Conservation (phyloP, 2,888 invertebrate species). For the Zaprionus lineosus region DNA sequence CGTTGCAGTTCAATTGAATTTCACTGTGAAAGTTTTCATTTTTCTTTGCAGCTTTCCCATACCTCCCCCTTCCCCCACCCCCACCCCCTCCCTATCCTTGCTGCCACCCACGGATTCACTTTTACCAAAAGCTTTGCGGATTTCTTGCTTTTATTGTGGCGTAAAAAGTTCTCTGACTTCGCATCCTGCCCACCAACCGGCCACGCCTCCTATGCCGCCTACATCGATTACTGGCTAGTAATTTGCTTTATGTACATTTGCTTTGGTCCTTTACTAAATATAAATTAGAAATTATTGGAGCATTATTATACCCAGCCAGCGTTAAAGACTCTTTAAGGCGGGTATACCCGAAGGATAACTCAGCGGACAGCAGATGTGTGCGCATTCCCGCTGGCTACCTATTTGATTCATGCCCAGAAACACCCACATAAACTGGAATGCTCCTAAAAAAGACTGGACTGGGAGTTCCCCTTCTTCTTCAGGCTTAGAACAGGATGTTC, state of each 20-base stretch:
- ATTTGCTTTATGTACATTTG: conserved; percentile 63
- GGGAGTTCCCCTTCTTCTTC: too few species aligned
- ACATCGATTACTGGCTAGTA: conserved; percentile 53
- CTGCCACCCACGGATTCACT: conserved; percentile 11
- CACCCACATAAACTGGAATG: too few species aligned
- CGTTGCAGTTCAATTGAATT: conserved; percentile 67
- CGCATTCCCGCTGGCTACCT: too few species aligned
- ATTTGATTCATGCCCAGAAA: too few species aligned
- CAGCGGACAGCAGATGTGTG: too few species aligned
- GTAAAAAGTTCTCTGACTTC: conserved; percentile 19
- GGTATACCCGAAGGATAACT: too few species aligned
- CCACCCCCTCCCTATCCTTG: conserved; percentile 12
- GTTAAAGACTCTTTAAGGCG: not conserved
- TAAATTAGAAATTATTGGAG: conserved; percentile 77
- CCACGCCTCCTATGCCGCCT: conserved; percentile 34
- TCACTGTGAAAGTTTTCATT: conserved; percentile 52
- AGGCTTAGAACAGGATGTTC: too few species aligned
- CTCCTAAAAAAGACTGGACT: too few species aligned
- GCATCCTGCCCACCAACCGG: conserved; percentile 4
- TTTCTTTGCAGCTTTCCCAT: conserved; percentile 16
- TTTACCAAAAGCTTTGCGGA: not conserved
- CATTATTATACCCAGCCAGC: conserved; percentile 13
- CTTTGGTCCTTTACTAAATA: conserved; percentile 56
- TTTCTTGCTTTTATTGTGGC: conserved; percentile 19
- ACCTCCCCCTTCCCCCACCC: conserved; percentile 10